Conservation (phyloP, 2,113 vertebrate species). For the Polypterus senegalus region DNA sequence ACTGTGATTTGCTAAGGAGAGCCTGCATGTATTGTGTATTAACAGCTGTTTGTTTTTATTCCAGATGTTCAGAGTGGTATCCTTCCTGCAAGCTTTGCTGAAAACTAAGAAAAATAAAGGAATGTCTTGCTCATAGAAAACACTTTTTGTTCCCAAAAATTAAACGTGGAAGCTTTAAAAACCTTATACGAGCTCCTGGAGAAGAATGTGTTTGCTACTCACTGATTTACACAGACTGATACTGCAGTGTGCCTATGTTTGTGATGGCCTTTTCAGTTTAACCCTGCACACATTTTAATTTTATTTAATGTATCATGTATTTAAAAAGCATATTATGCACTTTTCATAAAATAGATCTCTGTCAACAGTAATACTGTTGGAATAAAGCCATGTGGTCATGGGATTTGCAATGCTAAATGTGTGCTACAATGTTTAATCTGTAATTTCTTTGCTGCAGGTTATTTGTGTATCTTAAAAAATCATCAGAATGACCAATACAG, state of each 20-base stretch:
- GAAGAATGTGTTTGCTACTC: conserved; percentile 50
- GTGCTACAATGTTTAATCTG: conserved; percentile 17
- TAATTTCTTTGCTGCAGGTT: conserved; percentile 16
- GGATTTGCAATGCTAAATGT: too few species aligned
- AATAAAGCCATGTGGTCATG: conserved; percentile 32
- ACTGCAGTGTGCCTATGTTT: conserved; percentile 80
- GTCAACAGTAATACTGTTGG: conserved; percentile 26
- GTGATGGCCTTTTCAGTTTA: conserved; percentile 74
- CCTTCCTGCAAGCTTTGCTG: conserved; percentile 34
- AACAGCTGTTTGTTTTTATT: conserved; percentile 25
- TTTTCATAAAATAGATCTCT: conserved; percentile 39
- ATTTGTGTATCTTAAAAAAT: conserved; percentile 15
- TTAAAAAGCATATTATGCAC: conserved; percentile 82
- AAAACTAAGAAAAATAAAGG: conserved; percentile 54
- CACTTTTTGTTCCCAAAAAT: conserved; percentile 13
- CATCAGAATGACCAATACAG: neutral
- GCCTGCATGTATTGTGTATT: too few species aligned
- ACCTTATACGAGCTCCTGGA: conserved; percentile 22
- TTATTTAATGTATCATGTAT: conserved; percentile 82
- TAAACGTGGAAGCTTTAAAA: conserved; percentile 18
- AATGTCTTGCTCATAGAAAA: conserved; percentile 33
- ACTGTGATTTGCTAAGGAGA: too few species aligned
- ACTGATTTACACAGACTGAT: conserved; percentile 42
- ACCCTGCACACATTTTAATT: conserved; percentile 61
- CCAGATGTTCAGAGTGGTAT: conserved; percentile 42